Evolutionary conservation across 2,113 vertebrate species (phyloP), one percentile per base, ranked within the genome.

Genomic region (Aleadryas rufinucha): DNA sequence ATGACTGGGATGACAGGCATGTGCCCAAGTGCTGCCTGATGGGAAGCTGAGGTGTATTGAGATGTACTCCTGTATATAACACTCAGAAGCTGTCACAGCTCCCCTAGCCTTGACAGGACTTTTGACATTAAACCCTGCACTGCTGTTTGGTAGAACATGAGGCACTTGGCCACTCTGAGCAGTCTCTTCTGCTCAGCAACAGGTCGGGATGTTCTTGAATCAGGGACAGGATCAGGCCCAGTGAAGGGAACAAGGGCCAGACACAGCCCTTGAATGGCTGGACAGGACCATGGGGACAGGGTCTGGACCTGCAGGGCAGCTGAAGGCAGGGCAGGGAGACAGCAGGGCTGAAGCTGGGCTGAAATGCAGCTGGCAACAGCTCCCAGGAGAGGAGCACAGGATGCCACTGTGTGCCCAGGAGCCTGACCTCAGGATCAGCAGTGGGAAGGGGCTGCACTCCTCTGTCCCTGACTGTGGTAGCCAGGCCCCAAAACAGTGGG

Each of bases 381-480:
- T 65, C 15, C 39, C 49, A 54, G 30, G 49, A 12, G 26, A 37
- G 44, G 26, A 59, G 17, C 10, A 30, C 47, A 37, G 22, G 26
- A 35, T 42, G 10, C 21, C 20, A 8, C 21, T 2, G 3, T 15
- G 18, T 37, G 11, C 23, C 13, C 4, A 4, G 13, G 27, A 78
- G 9, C 19, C 33, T 65, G 22, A 54, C 3, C 30, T 70, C 24
- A 27, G 10, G 18, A 37, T 79, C 30, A 63, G 4, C 14, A 15
- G 22, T 11, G 13, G 16, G 24, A 68, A 71, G 8, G 2, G 21
- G 12, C 4, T 75, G 44, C 23, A 21, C 4, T 84, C 9, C 1
- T 1, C 26, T 66, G 16, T 4, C 2, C 19, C 17, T 35, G 44
- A 11, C 31, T 65, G 45, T 0, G 0, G 27, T 4, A 37, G 19